Percentiles rank a stretch among this genome's conserved stretches.
Conservation (phyloP, 2,113 vertebrate genomes). For the Alligator sinensis region DNA sequence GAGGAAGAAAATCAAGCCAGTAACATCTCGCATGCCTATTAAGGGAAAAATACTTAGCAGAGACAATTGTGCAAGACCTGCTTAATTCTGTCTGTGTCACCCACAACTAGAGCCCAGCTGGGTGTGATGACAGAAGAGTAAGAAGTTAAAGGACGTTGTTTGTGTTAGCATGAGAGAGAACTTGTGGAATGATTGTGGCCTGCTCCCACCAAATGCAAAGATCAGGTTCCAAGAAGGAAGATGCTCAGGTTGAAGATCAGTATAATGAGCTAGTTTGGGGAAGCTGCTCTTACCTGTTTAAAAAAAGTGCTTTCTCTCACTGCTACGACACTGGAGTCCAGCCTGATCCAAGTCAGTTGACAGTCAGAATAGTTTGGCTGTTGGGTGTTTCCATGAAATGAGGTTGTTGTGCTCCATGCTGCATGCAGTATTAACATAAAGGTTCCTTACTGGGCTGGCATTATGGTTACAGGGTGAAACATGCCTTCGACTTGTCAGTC, state of each 20-base stretch:
- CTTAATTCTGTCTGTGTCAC: neutral
- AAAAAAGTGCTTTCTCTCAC: neutral
- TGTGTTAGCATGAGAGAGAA: neutral
- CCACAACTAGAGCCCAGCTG: neutral
- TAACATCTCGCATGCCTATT: neutral
- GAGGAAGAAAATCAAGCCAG: neutral
- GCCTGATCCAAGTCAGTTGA: neutral
- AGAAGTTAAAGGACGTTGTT: neutral
- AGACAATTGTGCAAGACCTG: neutral
- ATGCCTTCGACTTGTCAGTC: neutral
- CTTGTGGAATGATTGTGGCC: neutral
- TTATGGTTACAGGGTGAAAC: neutral
- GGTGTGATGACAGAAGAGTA: neutral
- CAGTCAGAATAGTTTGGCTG: rapidly evolving
- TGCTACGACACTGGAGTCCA: neutral
- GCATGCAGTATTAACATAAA: neutral
- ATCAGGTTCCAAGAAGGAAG: neutral
- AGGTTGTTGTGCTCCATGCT: neutral
- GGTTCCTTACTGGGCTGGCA: neutral
- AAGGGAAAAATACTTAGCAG: neutral
- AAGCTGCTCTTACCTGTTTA: neutral
- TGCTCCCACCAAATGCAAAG: neutral
- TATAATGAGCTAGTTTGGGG: neutral
- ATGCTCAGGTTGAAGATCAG: neutral
- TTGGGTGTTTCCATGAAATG: neutral